These are phyloP conservation scores for Trematomus bernacchii DNA, from an alignment of 2,797 vertebrate genomes.

Conservation along the genomic window DNA sequence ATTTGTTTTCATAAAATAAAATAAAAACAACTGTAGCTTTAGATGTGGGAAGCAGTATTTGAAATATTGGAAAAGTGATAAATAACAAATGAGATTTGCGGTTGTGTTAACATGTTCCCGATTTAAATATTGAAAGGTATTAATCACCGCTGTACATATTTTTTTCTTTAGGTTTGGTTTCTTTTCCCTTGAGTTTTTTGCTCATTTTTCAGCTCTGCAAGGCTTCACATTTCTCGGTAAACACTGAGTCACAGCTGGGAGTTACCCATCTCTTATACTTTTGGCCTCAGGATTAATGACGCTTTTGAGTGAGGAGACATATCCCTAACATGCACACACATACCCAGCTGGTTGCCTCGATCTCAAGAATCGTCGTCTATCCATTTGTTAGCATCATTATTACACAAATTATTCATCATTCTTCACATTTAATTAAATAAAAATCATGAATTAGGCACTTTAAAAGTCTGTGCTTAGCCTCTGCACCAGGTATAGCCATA, in stretches of 20 bases:
- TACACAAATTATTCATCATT: neutral
- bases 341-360: neutral
- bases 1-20: neutral
- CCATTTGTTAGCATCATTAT: neutral
- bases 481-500: constrained; percentile 11
- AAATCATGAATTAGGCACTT: neutral
- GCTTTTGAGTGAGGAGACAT: constrained; percentile 11
- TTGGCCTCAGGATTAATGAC: constrained; percentile 4
- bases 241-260: constrained; percentile 9
- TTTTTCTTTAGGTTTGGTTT: neutral
- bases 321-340: constrained; percentile 2
- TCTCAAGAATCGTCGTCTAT: neutral
- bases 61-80: neutral
- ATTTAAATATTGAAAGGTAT: no score
- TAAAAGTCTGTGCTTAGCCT: neutral
- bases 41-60: neutral
- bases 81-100: neutral
- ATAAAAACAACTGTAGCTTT: neutral
- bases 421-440: neutral
- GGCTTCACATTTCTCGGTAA: constrained; percentile 3
- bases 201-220: neutral
- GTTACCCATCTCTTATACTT: neutral
- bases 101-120: neutral
- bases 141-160: neutral
- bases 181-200: neutral